phyloP scores from a whole-genome alignment of 2,888 invertebrate genomes.

The Tinea trinotella region DNA sequence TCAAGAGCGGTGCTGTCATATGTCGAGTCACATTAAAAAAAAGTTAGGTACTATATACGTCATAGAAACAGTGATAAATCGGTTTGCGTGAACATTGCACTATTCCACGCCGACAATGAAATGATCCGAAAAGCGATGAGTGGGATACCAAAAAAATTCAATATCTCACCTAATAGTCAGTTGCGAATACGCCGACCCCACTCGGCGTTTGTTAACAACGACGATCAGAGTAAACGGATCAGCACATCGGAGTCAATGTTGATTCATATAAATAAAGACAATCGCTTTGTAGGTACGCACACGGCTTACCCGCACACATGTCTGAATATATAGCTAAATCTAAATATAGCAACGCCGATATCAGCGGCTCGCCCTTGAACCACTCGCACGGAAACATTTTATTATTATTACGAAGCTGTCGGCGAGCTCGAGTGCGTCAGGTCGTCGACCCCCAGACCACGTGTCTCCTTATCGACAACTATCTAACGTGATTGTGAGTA shows the following conservation, averaged over 20 bases:
- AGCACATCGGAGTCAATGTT: slow-evolving; percentile 1
- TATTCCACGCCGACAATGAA: no score
- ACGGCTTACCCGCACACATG: slow-evolving; percentile 3
- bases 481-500: slow-evolving; percentile 72
- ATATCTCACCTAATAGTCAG: no score
- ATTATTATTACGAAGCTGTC: slow-evolving; percentile 73
- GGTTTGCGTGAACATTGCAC: no score
- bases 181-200: background rate
- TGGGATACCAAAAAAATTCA: no score
- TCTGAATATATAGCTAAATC: slow-evolving; percentile 65
- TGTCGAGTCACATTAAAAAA: no score
- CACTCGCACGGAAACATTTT: slow-evolving; percentile 73
- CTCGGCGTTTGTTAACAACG: background rate
- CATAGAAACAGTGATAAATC: no score
- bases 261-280: slow-evolving; percentile 12
- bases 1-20: no score
- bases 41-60: no score
- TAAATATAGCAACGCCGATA: slow-evolving; percentile 73
- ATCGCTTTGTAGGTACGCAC: slow-evolving; percentile 5
- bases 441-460: slow-evolving; percentile 69
- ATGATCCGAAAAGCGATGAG: no score
- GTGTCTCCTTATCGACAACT: slow-evolving; percentile 73
- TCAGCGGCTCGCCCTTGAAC: slow-evolving; percentile 73
- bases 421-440: slow-evolving; percentile 70
- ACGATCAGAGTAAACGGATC: background rate